Conservation (phyloP, 2,113 vertebrate genomes). For the Tiliqua scincoides region DNA sequence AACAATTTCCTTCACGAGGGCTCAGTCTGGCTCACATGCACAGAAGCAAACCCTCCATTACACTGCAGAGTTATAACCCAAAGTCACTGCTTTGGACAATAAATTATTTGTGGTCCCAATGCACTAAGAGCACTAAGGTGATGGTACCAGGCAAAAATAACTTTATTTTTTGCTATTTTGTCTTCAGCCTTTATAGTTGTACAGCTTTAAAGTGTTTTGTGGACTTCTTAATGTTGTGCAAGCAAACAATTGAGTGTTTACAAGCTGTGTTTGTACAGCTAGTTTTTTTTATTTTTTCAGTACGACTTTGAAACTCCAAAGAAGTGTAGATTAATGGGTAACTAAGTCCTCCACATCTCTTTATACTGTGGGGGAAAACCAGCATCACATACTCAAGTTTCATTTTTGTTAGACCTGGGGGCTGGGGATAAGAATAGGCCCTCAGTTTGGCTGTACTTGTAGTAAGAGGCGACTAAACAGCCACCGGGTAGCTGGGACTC, state of each 20-base stretch:
- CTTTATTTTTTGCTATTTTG: neutral
- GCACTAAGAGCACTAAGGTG: neutral
- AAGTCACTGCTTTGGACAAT: neutral
- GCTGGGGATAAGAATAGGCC: too few species aligned
- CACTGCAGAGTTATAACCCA: neutral
- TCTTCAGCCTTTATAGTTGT: neutral
- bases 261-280: neutral
- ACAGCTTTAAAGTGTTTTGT: neutral
- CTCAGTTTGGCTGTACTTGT: too few species aligned
- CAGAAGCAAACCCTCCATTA: too few species aligned
- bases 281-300: neutral
- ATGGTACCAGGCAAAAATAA: neutral
- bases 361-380: neutral
- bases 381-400: neutral
- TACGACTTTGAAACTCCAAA: neutral
- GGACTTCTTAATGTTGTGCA: neutral
- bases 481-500: too few species aligned
- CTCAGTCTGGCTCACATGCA: too few species aligned
- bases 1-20: too few species aligned
- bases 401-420: too few species aligned
- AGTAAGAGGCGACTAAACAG: too few species aligned
- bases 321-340: conserved; percentile 11
- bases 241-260: neutral
- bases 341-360: neutral
- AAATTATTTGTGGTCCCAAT: neutral